These are phyloP conservation scores for Etheostoma perlongum DNA, from an alignment of 2,797 vertebrate species.

Conservation along the genomic window DNA sequence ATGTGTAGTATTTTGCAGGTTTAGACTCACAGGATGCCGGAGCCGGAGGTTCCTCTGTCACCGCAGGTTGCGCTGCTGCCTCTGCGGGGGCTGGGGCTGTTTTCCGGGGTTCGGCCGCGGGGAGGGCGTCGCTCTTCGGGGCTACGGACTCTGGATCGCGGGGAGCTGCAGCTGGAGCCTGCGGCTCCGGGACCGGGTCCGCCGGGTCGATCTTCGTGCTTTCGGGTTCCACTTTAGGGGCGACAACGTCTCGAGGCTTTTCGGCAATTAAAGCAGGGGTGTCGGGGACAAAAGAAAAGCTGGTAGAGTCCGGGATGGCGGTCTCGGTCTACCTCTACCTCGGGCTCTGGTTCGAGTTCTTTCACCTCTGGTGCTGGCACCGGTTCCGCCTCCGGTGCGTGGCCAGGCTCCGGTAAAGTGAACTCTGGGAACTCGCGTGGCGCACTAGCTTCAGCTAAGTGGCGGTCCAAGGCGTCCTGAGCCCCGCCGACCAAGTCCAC, in stretches of 20 bases:
- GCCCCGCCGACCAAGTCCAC: constrained; percentile 83
- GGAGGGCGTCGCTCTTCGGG: constrained; percentile 71
- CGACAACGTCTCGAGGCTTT: constrained; percentile 25
- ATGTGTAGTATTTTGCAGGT: no score
- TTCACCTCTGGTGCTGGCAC: constrained; percentile 6
- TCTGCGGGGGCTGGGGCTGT: constrained; percentile 71
- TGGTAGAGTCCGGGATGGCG: constrained; percentile 66
- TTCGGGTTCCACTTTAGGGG: constrained; percentile 71
- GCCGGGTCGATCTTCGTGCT: constrained; percentile 14
- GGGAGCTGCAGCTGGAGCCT: background rate
- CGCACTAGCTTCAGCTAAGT: constrained; percentile 68
- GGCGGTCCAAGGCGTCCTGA: constrained; percentile 74
- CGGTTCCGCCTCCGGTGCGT: background rate
- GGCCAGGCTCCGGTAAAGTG: constrained; percentile 23
- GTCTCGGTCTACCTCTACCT: constrained; percentile 9
- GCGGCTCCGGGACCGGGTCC: constrained; percentile 26
- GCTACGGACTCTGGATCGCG: constrained; percentile 51
- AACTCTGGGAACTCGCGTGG: constrained; percentile 40
- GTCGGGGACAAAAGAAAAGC: background rate
- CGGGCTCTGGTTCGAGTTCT: constrained; percentile 22
- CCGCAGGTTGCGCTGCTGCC: constrained; percentile 66
- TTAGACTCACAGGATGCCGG: constrained; percentile 78
- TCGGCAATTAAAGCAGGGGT: background rate
- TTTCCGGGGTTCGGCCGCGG: constrained; percentile 62
- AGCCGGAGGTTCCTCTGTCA: constrained; percentile 69